These are phyloP conservation scores for Novumbra hubbsi DNA, from an alignment of 2,797 vertebrate genomes.

Conservation along the genomic window DNA sequence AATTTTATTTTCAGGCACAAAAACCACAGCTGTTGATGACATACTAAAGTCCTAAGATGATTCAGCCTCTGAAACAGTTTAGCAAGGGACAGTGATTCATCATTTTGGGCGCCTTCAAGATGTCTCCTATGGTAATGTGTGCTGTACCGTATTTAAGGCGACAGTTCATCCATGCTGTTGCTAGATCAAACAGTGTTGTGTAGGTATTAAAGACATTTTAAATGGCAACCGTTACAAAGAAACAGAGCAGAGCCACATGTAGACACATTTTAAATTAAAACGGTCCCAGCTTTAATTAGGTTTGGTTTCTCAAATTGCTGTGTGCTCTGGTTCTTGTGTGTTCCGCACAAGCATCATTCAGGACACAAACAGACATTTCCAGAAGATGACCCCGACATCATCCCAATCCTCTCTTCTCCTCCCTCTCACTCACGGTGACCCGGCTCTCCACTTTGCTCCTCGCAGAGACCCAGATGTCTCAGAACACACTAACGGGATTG, in stretches of 20 bases:
- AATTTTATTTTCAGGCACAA: background rate
- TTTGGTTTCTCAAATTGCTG: no score
- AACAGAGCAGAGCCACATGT: background rate
- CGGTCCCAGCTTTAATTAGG: background rate
- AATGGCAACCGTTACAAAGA: background rate
- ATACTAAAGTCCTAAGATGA: background rate
- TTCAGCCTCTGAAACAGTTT: background rate
- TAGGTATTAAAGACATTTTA: background rate
- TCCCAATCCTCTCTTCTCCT: background rate
- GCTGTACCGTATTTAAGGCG: background rate
- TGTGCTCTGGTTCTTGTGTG: background rate
- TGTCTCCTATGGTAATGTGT: background rate
- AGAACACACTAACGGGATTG: background rate
- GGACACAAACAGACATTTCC: slow-evolving; percentile 9
- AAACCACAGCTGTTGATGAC: background rate
- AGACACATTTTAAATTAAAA: background rate
- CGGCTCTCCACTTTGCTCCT: background rate
- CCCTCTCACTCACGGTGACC: background rate
- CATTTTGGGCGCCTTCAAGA: background rate
- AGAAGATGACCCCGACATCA: background rate
- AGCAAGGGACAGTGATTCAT: background rate
- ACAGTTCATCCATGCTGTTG: background rate
- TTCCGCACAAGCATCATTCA: background rate
- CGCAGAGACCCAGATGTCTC: background rate
- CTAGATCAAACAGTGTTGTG: background rate